These are phyloP conservation scores for Halcyon badia DNA, from an alignment of 2,797 vertebrate species.

Conservation along the genomic window DNA sequence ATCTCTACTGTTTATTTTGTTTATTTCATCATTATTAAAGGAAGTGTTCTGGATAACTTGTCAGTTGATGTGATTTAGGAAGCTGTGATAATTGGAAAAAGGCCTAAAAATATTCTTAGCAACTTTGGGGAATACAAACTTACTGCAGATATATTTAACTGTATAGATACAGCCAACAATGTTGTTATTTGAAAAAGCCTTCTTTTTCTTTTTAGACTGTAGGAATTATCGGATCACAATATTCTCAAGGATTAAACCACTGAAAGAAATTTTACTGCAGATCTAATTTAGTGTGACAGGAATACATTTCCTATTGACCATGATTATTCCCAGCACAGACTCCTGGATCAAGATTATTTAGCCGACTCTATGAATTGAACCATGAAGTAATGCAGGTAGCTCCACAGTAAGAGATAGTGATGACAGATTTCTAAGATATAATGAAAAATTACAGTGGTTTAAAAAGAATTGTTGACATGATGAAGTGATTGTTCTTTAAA, in stretches of 20 bases:
- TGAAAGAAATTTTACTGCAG: neutral
- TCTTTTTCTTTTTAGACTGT: neutral
- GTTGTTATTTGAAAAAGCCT: neutral
- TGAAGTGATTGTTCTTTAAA: neutral
- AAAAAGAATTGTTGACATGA: neutral
- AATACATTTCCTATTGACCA: neutral
- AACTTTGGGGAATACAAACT: neutral
- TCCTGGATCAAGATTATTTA: neutral
- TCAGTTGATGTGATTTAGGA: neutral
- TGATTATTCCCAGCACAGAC: neutral
- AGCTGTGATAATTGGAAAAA: neutral
- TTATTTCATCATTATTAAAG: neutral
- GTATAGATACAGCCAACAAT: neutral
- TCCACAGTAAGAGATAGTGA: neutral
- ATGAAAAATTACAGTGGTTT: neutral
- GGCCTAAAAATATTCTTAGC: neutral
- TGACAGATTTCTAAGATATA: neutral
- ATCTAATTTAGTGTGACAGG: neutral
- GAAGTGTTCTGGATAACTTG: neutral
- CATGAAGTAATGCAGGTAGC: neutral
- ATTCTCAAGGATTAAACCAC: neutral
- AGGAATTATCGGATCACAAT: neutral
- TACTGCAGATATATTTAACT: neutral
- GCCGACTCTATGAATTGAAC: neutral
- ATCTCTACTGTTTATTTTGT: neutral